Evolutionary conservation across 2,888 invertebrate species (phyloP).

Genomic region (Congeria kusceri): DNA sequence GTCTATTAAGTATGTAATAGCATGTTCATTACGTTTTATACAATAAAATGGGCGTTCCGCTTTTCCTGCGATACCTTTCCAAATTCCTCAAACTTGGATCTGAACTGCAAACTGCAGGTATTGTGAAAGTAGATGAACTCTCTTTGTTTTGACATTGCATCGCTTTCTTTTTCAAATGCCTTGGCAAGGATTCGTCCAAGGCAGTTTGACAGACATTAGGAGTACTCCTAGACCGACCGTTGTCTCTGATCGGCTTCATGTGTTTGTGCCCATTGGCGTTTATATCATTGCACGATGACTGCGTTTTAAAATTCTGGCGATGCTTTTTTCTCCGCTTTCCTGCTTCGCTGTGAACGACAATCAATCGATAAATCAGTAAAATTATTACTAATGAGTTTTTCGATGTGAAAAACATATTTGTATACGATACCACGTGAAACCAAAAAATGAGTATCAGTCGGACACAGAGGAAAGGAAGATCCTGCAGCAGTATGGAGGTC

Average conservation of each 20-base stretch:
- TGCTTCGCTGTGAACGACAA: slow-evolving; percentile 73
- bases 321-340: slow-evolving; percentile 40
- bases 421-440: slow-evolving; percentile 95
- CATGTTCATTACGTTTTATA: neutral
- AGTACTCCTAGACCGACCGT: slow-evolving; percentile 25
- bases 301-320: slow-evolving; percentile 16
- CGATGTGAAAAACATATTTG: slow-evolving; percentile 98
- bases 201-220: slow-evolving; percentile 30
- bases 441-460: slow-evolving; percentile 93
- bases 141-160: neutral
- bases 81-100: slow-evolving; percentile 3
- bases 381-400: slow-evolving; percentile 95
- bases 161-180: slow-evolving; percentile 25
- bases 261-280: slow-evolving; percentile 33
- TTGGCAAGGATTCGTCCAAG: slow-evolving; percentile 15
- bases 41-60: slow-evolving; percentile 2
- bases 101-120: neutral
- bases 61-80: slow-evolving; percentile 2
- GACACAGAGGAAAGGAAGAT: slow-evolving; percentile 83
- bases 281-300: slow-evolving; percentile 32
- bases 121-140: neutral
- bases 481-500: slow-evolving; percentile 82
- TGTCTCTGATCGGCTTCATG: slow-evolving; percentile 22
- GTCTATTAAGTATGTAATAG: too few species aligned
- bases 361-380: slow-evolving; percentile 93